Evolutionary conservation across 2,888 invertebrate genomes (phyloP).

Genomic region (Galerucella nymphaeae): DNA sequence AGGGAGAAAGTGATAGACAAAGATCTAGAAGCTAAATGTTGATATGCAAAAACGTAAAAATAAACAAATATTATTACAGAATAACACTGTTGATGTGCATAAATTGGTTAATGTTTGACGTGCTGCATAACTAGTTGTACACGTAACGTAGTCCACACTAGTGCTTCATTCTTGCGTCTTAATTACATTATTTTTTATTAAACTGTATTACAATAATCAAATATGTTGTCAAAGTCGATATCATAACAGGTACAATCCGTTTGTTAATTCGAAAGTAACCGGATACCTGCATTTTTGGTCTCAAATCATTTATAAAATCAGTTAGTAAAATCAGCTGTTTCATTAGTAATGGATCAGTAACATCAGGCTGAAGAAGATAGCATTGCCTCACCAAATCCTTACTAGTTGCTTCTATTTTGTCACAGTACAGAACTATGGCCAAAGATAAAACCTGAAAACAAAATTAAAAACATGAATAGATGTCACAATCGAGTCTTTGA

Average conservation of each 20-base stretch:
- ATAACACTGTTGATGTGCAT: too few species aligned
- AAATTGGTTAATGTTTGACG: too few species aligned
- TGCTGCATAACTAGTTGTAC: too few species aligned
- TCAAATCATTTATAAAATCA: conserved; percentile 20
- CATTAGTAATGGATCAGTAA: conserved; percentile 28
- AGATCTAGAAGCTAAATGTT: too few species aligned
- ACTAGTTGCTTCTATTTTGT: conserved; percentile 23
- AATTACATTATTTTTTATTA: conserved; percentile 15
- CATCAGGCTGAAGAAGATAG: conserved; percentile 24
- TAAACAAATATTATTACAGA: too few species aligned
- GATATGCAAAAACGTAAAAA: too few species aligned
- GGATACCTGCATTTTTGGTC: conserved; percentile 15
- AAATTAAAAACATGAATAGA: not conserved
- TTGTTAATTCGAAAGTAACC: conserved; percentile 25
- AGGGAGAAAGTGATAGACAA: too few species aligned
- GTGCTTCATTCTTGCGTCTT: too few species aligned
- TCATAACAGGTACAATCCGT: conserved; percentile 23
- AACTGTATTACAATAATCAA: conserved; percentile 29
- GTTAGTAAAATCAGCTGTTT: conserved; percentile 12
- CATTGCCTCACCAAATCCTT: conserved; percentile 22
- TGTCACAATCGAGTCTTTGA: not conserved
- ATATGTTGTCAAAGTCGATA: conserved; percentile 24
- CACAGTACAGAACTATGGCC: conserved; percentile 18
- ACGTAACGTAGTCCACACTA: too few species aligned
- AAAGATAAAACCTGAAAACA: conserved; percentile 23